Evolutionary conservation across 2,888 invertebrate genomes (phyloP), one percentile per base, ranked within the genome.

Genomic region (Diabrotica balteata): DNA sequence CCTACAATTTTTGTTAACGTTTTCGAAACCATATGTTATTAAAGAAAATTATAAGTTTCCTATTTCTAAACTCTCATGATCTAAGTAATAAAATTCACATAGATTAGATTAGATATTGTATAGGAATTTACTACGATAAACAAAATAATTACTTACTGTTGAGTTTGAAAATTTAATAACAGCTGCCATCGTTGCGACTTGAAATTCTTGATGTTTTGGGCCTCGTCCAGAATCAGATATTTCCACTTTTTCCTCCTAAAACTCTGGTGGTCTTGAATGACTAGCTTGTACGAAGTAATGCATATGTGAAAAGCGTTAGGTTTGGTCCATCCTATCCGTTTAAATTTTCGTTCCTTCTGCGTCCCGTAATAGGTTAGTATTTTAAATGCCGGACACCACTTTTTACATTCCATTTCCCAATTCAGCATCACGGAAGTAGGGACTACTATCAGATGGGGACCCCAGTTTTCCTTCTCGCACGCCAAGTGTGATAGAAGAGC

Each of bases 331-430:
- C 99, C 94, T 65, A 91, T 92, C n/a, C 73, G 69, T 82, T 96
- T 96, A 73, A 91, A 85, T 84, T 95, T 95, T 66, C 99, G 88
- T 84, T 99, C 99, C 83, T 98, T 98, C 78, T 95, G 95, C 45
- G 93, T 91, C 55, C 99, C 99, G 82, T 97, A 99, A 84, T 99
- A 99, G 1, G 98, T 98, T 75, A 99, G 89, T 80, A 99, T 96
- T 88, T 99, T 99, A 84, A 99, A 97, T 61, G 95, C 96, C 0
- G 99, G 99, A 84, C 98, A 98, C 99, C 99, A 99, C 85, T 98
- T 98, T 85, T 99, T 98, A 81, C 97, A 94, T 85, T 99, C 99
- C 95, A 98, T 96, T 87, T 99, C 99, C 99, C 99, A 99, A 86
- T 99, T 99, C 71, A 99, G 88, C 93, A 99, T 97, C 60, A 99